Evolutionary conservation across 2,888 invertebrate species (phyloP), one percentile per base, ranked within the genome.

Genomic region (Pristionchus arcanus): DNA sequence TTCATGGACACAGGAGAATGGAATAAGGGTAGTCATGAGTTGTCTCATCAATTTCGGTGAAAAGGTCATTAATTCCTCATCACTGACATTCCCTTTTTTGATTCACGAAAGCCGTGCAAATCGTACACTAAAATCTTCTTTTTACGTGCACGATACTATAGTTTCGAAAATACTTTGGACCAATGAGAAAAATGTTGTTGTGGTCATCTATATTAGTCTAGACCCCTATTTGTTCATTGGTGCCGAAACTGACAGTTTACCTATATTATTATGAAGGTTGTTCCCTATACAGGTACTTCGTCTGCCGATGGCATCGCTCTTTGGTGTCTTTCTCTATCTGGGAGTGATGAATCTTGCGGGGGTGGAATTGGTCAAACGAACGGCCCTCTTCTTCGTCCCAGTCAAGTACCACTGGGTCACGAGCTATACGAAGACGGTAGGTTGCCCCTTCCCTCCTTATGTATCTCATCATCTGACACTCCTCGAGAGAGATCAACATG

Each of bases 281-380:
- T 15, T n/a, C 31, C 59, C 83, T 21, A 16, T n/a, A 9, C 66
- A 84, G 68, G 31, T 88, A 63, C 94, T 71, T 53, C 91, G 97
- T 90, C 97, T 99, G 91, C 98, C 99, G 0, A 97, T 98, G 97
- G 97, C 98, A n/a, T 98, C 98, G 89, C 96, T 99, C 37, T 98
- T 98, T 95, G 99, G 99, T 37, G 98, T 99, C 53, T 99, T 99
- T 96, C 97, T 99, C 31, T 98, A 98, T 96, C 95, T 96, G 90
- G 99, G 99, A 89, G 97, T 98, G 91, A 98, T 98, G 0, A 98
- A 98, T 11, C 97, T 98, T 93, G 97, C 97, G 94, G 98, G 98
- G 91, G 98, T 98, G 37, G 98, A 98, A 96, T 97, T 99, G 95
- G 97, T 98, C 96, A 98, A 98, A 94, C 96, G 99, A 90, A 96